Evolutionary conservation across 2,888 invertebrate genomes (phyloP), one percentile per base, ranked within the genome.

Genomic region (Noctua janthina): DNA sequence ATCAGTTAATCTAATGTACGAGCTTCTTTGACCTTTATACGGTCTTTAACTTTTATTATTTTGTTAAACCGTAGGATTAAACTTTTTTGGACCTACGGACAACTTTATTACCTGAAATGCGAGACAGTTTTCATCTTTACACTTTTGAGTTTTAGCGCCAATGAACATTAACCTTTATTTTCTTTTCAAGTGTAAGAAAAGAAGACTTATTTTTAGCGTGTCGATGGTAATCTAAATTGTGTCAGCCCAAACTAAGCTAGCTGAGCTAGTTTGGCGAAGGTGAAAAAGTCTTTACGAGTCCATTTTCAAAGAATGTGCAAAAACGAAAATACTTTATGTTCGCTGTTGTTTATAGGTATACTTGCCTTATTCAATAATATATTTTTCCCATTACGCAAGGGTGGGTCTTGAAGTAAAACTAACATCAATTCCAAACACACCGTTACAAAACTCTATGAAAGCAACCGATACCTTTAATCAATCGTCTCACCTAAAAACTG

Each of bases 1-100:
- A 67, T 79, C 76, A 88, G 68, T 88, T 79, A 67, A 88, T 88
- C 87, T 87, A 72, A 87, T 67, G 35, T 51, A 89, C 67, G 78
- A 68, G 71, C 66, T 46, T 3, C 66, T 54, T 49, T 59, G 68
- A 71, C 56, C 68, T 78, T 56, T 68, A 23, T 46, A 74, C 76
- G 71, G 51, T 85, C 51, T 74, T 87, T 29, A 74, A 46, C 71
- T 74, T 85, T 84, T 85, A 87, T 79, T 79, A 84, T 76, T 66
- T 59, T 29, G 66, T 8, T 56, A 72, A 68, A 51, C 62, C 62
- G 46, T 23, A 23, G 0, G 10, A 15, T 29, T 46, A 4, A 15
- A 0, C 23, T 17, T 59, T 67, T 54, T n/a, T 15, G 8, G n/a
- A 49, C n/a, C 8, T 67, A 59, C 15, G 7, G 59, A 51, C 43